phyloP scores from a whole-genome alignment of 2,113 vertebrate species.

The Falco punctatus region DNA sequence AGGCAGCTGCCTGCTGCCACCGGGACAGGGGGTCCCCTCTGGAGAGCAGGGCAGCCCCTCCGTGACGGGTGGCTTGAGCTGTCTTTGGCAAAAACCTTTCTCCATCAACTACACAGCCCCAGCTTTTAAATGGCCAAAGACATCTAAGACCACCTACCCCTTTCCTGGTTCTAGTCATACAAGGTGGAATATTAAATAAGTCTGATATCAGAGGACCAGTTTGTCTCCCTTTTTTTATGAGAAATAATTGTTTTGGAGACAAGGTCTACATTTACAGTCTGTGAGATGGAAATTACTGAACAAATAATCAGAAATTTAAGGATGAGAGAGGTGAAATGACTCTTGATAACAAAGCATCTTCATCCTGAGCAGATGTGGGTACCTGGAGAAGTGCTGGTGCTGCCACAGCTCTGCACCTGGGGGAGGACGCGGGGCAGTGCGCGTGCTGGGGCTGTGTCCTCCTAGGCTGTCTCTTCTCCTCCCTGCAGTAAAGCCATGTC shows the following conservation, averaged over 20 bases:
- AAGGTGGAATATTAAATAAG: background rate
- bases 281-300: background rate
- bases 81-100: background rate
- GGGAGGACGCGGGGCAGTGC: background rate
- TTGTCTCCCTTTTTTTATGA: background rate
- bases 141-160: background rate
- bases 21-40: background rate
- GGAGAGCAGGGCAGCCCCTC: background rate
- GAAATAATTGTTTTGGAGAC: background rate
- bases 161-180: background rate
- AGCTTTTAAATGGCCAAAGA: background rate
- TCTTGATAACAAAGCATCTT: background rate
- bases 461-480: background rate
- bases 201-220: background rate
- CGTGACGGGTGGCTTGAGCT: accelerated
- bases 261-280: background rate
- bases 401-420: background rate
- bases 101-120: background rate
- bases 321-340: background rate
- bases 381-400: background rate
- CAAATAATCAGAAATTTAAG: background rate
- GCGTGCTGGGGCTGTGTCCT: background rate
- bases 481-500: background rate
- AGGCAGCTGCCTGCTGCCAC: background rate
- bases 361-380: background rate